Percentiles rank a stretch among this genome's conserved stretches.
These are phyloP conservation scores for Sacculina carcini DNA, from an alignment of 2,888 invertebrate species.

Conservation along the genomic window DNA sequence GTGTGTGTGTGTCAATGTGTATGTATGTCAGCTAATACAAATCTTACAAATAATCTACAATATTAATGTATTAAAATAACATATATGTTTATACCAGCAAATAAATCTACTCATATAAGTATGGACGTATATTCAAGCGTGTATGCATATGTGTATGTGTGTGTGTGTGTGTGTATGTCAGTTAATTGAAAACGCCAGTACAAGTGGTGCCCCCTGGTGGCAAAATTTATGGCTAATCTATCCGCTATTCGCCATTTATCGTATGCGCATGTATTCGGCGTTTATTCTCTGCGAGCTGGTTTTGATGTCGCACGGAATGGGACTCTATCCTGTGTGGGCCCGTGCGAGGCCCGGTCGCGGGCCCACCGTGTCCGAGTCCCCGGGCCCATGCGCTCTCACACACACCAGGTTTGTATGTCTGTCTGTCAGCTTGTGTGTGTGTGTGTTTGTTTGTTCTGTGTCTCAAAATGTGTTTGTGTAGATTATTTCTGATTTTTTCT, in stretches of 20 bases:
- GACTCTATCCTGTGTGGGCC: constrained; percentile 55
- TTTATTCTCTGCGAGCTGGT: constrained; percentile 72
- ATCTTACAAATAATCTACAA: no score
- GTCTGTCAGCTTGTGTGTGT: no score
- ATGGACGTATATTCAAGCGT: not conserved
- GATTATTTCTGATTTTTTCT: no score
- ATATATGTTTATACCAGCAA: not conserved
- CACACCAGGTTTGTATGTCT: no score
- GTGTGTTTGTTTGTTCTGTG: no score
- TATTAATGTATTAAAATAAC: no score
- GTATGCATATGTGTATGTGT: not conserved
- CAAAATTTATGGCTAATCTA: constrained; percentile 63
- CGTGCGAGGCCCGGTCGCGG: constrained; percentile 56
- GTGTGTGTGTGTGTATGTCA: not conserved
- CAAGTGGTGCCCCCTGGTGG: not conserved
- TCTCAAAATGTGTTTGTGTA: no score
- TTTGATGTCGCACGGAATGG: constrained; percentile 71
- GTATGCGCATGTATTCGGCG: constrained; percentile 68
- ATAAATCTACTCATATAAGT: not conserved
- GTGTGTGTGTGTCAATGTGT: no score
- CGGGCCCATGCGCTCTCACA: no score
- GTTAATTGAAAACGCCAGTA: not conserved
- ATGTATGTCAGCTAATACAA: not conserved
- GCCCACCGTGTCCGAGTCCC: constrained; percentile 40
- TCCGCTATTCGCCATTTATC: constrained; percentile 61